Evolutionary conservation across 2,797 vertebrate species (phyloP).

Genomic region (Poliocrania exsul): DNA sequence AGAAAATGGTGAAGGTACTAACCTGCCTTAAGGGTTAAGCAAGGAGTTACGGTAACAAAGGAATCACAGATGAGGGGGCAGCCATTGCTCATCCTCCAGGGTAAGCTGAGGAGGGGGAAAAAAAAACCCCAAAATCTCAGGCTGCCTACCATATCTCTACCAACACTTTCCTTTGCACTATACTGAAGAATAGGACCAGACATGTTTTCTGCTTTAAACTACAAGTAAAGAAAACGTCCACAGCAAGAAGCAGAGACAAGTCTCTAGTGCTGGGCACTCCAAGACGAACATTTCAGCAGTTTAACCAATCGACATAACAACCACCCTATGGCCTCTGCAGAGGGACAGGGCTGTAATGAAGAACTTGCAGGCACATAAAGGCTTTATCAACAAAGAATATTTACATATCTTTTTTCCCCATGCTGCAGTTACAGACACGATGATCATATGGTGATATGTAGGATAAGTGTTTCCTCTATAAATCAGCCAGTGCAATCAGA

Average conservation of each 20-base stretch:
- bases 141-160: background rate
- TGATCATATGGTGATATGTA: background rate
- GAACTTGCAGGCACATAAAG: background rate
- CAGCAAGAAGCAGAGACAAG: background rate
- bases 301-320: background rate
- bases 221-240: background rate
- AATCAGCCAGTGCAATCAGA: background rate
- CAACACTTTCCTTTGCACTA: background rate
- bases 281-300: background rate
- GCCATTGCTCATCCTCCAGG: background rate
- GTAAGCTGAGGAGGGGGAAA: fast-evolving
- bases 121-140: background rate
- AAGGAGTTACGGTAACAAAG: background rate
- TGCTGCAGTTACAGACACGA: background rate
- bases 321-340: background rate
- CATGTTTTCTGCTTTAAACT: background rate
- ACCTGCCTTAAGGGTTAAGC: background rate
- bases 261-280: no score
- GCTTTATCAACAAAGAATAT: background rate
- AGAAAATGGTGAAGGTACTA: background rate
- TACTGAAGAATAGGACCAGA: background rate
- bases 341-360: background rate
- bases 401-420: background rate
- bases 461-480: background rate
- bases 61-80: background rate